These are phyloP conservation scores for Anagyrus pseudococci DNA, from an alignment of 2,888 invertebrate genomes.

Conservation along the genomic window DNA sequence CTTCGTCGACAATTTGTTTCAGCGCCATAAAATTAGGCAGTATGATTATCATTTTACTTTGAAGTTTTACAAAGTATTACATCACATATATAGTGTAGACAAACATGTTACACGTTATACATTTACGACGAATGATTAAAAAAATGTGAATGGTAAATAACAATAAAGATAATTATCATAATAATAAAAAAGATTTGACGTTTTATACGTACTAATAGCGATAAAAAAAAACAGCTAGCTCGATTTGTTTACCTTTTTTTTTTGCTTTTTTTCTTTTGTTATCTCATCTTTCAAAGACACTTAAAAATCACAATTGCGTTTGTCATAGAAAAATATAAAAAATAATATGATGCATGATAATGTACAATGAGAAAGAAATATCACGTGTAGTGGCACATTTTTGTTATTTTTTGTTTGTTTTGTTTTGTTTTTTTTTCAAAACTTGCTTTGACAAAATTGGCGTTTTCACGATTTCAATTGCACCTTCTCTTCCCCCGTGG, in stretches of 20 bases:
- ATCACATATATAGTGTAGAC: too few species aligned
- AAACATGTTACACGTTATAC: too few species aligned
- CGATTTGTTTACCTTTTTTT: constrained; percentile 3
- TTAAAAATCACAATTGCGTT: constrained; percentile 20
- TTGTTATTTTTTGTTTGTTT: too few species aligned
- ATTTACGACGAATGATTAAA: neutral
- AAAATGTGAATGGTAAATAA: neutral
- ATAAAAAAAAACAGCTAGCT: constrained; percentile 21
- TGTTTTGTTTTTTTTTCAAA: too few species aligned
- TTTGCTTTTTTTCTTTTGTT: too few species aligned
- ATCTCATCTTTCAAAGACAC: constrained; percentile 3
- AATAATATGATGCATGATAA: constrained; percentile 36
- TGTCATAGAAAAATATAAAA: constrained; percentile 39
- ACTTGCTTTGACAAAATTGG: too few species aligned
- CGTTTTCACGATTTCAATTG: too few species aligned
- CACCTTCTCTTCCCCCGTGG: too few species aligned
- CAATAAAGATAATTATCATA: neutral
- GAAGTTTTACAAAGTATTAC: too few species aligned
- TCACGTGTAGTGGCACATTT: constrained; percentile 32
- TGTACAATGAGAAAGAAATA: constrained; percentile 37
- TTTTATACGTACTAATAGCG: constrained; percentile 1
- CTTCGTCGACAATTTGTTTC: too few species aligned
- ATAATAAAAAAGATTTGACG: constrained; percentile 9
- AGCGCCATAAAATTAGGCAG: too few species aligned
- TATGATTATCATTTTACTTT: too few species aligned